Evolutionary conservation across 2,797 vertebrate species (phyloP).

Genomic region (Sylvilagus floridanus): DNA sequence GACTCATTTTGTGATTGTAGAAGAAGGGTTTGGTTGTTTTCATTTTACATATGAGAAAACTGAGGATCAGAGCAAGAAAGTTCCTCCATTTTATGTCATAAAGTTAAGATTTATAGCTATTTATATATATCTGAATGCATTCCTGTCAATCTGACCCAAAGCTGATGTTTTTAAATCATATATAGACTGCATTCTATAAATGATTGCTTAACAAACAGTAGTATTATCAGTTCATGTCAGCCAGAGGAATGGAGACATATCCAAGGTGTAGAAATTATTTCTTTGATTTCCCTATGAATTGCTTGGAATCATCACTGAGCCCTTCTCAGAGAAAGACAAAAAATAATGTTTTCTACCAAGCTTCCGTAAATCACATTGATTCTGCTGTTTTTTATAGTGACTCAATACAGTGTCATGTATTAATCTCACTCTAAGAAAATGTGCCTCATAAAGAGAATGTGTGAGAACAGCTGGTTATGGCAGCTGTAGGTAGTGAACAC

Average conservation of each 20-base stretch:
- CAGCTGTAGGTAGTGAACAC: constrained; percentile 65
- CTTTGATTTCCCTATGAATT: constrained; percentile 61
- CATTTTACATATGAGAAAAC: not conserved
- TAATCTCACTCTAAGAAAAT: constrained; percentile 69
- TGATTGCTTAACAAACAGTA: not conserved
- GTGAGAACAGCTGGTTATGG: constrained; percentile 69
- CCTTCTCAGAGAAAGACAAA: not conserved
- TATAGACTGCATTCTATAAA: not conserved
- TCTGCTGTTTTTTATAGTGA: constrained; percentile 12
- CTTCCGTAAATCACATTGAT: constrained; percentile 56
- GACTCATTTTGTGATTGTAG: constrained; percentile 36
- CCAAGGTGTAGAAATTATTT: constrained; percentile 33
- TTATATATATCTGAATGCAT: not conserved
- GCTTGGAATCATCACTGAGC: constrained; percentile 42
- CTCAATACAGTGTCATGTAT: not conserved
- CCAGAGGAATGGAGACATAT: constrained; percentile 33
- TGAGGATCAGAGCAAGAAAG: not conserved
- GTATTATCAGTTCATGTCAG: not conserved
- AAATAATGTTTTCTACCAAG: constrained; percentile 38
- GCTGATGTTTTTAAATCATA: not conserved
- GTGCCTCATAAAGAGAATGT: constrained; percentile 38
- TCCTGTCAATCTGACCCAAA: not conserved
- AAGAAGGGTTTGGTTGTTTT: constrained; percentile 34
- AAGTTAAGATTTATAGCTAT: not conserved
- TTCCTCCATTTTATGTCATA: not conserved